Evolutionary conservation across 2,797 vertebrate species (phyloP).

Genomic region (Malacoraja senta): DNA sequence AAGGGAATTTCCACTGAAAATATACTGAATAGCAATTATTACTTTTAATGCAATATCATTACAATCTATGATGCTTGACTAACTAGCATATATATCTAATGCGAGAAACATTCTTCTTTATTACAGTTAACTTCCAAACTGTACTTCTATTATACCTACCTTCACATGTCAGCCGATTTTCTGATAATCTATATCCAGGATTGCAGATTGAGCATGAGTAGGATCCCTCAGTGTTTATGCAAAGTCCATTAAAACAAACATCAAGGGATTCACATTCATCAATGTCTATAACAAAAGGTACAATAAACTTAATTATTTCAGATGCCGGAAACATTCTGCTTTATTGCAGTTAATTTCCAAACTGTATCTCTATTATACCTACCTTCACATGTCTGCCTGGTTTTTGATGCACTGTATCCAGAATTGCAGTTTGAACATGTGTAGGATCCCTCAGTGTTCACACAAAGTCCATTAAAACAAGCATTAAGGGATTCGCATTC

Average conservation of each 20-base stretch:
- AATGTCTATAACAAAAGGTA: too few species aligned
- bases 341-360: background rate
- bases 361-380: background rate
- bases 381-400: constrained; percentile 60
- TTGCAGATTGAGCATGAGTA: constrained; percentile 65
- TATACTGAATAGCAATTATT: background rate
- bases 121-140: background rate
- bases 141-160: too few species aligned
- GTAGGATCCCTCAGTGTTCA: constrained; percentile 72
- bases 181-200: constrained; percentile 61
- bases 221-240: constrained; percentile 71
- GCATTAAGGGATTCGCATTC: constrained; percentile 55
- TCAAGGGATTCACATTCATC: background rate
- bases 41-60: background rate
- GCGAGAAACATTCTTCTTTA: background rate
- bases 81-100: too few species aligned
- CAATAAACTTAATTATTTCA: too few species aligned
- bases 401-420: constrained; percentile 64
- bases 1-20: too few species aligned
- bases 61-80: too few species aligned
- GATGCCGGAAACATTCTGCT: background rate
- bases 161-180: constrained; percentile 45
- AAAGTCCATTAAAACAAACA: constrained; percentile 66
- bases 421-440: constrained; percentile 61
- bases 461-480: constrained; percentile 69